Evolutionary conservation across 2,888 invertebrate genomes (phyloP), one percentile per base, ranked within the genome.

Genomic region (Mesorhabditis belari): DNA sequence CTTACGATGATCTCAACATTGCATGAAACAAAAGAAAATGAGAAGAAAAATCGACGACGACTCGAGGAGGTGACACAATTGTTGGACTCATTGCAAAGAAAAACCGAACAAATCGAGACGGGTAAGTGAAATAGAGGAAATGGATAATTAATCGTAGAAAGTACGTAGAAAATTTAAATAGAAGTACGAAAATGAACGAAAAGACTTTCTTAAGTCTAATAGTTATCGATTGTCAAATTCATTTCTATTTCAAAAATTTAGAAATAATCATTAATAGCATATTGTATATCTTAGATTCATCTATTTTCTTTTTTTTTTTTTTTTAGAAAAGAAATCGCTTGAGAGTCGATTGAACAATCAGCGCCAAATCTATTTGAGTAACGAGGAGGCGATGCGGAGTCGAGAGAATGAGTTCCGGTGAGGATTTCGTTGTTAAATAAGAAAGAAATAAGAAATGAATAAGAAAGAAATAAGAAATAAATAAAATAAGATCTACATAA

Each of bases 331-430:
- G 19, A 63, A 64, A 12, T 64, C 61, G 23, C 62, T 73, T 2
- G 71, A 71, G 55, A 58, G 58, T 17, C 62, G 67, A 9, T 56
- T 71, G 61, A 61, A 57, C 23, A 65, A 62, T n/a, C 73, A 73
- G 49, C 59, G 73, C 19, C 71, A 71, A 51, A 51, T 73, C 57
- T 73, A 71, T 50, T 58, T 73, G 25, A 66, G 67, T 23, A 69
- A 71, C 35, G 73, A 73, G 54, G 71, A 73, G 57, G 61, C 71
- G 1, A 60, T 65, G 2, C n/a, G 70, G 52, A 61, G 65, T 5
- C 62, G 57, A 29, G 70, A 70, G 17, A 59, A 62, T 19, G 69
- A 70, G 27, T 54, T 63, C n/a, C 55, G 67, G 51, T n/a, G 6
- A 21, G n/a, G n/a, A n/a, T n/a, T n/a, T n/a, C n/a, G n/a, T n/a